Evolutionary conservation across 2,797 vertebrate genomes (phyloP).

Genomic region (Sebastes matsubarae): DNA sequence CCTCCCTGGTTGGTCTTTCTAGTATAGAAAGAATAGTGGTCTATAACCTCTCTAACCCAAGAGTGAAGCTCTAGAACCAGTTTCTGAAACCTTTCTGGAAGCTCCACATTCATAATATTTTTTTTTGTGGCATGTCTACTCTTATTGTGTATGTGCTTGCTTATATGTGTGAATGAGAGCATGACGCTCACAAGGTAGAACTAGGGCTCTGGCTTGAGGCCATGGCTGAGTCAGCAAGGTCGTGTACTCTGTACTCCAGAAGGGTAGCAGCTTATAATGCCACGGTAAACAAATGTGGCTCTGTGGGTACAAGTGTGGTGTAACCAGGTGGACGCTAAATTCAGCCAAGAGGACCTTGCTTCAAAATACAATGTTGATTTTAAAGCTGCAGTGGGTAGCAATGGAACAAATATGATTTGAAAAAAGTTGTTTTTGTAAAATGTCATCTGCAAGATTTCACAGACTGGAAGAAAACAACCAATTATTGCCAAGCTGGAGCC

Average conservation of each 20-base stretch:
- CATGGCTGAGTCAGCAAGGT: slow-evolving; percentile 60
- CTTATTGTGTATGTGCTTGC: neutral
- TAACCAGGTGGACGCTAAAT: neutral
- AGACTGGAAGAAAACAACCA: too few relatives aligned
- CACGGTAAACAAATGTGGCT: slow-evolving; percentile 26
- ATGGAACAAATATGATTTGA: too few relatives aligned
- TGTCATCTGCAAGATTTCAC: too few relatives aligned
- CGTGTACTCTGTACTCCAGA: slow-evolving; percentile 40
- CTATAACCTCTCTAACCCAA: neutral
- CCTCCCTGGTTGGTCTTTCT: neutral
- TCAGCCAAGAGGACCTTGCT: neutral
- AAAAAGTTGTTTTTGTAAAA: too few relatives aligned
- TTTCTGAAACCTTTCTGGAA: neutral
- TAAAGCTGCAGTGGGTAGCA: too few relatives aligned
- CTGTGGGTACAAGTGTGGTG: neutral
- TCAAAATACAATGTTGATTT: neutral
- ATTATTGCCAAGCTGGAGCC: too few relatives aligned
- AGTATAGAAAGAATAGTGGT: neutral
- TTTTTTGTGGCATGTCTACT: neutral
- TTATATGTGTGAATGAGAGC: neutral
- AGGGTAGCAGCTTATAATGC: slow-evolving; percentile 16
- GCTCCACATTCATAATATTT: neutral
- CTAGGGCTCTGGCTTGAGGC: slow-evolving; percentile 43
- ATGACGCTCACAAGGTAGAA: slow-evolving; percentile 30
- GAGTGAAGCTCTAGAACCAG: neutral